phyloP scores from a whole-genome alignment of 1,140 invertebrate species.

The Oppia nitens region DNA sequence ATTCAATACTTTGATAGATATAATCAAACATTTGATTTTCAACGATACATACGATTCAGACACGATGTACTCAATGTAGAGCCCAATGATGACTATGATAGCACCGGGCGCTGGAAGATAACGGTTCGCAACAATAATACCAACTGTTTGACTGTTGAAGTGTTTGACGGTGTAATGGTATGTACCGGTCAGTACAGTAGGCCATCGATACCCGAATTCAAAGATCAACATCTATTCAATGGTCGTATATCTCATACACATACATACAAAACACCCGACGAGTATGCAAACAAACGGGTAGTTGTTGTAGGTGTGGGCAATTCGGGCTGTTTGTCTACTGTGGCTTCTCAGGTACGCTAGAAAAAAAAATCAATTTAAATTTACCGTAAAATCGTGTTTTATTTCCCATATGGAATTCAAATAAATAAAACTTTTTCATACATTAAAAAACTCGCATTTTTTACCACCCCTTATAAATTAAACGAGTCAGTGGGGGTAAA shows the following conservation, averaged over 20 bases:
- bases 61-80: constrained; percentile 25
- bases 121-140: constrained; percentile 13
- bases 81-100: constrained; percentile 24
- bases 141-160: constrained; percentile 17
- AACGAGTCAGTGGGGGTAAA: too few relatives aligned
- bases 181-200: constrained; percentile 22
- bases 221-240: constrained; percentile 28
- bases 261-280: constrained; percentile 1
- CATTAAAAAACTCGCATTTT: too few relatives aligned
- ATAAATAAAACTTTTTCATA: too few relatives aligned
- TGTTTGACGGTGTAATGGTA: constrained; percentile 34
- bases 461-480: too few relatives aligned
- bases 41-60: constrained; percentile 26
- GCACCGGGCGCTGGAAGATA: constrained; percentile 30
- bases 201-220: constrained; percentile 8
- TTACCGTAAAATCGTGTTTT: too few relatives aligned
- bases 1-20: constrained; percentile 30
- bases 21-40: constrained; percentile 27
- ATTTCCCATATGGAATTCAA: too few relatives aligned
- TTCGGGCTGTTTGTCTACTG: constrained; percentile 29
- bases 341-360: constrained; percentile 6
- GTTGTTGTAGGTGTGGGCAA: constrained; percentile 39
- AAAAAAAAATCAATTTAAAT: too few relatives aligned
- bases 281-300: constrained; percentile 28
- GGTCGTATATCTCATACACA: too few relatives aligned